phyloP scores from a whole-genome alignment of 2,888 invertebrate species.

The Morpho helenor region DNA sequence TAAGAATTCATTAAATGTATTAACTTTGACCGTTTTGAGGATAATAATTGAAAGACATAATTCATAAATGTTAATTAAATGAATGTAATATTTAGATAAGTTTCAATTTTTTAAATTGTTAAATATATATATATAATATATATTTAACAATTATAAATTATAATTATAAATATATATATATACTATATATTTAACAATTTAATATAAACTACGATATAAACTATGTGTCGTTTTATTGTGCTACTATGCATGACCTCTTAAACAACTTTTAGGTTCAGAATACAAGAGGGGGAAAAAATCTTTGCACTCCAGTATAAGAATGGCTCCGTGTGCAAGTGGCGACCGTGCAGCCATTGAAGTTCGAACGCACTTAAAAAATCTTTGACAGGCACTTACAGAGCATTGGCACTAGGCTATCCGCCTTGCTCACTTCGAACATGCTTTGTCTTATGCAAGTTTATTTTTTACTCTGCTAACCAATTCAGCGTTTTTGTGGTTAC shows the following conservation, averaged over 20 bases:
- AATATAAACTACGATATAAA: too few species aligned
- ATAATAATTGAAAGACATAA: too few species aligned
- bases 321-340: slow-evolving; percentile 68
- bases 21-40: too few species aligned
- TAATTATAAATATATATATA: too few species aligned
- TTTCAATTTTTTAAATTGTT: too few species aligned
- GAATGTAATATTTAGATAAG: too few species aligned
- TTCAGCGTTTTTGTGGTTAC: slow-evolving; percentile 8
- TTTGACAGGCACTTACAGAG: slow-evolving; percentile 59
- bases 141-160: too few species aligned
- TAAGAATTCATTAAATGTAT: too few species aligned
- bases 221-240: slow-evolving; percentile 14
- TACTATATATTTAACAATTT: too few species aligned
- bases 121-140: too few species aligned
- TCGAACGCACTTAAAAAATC: slow-evolving; percentile 68
- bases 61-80: too few species aligned
- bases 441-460: slow-evolving; percentile 35
- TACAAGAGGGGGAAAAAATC: slow-evolving; percentile 33
- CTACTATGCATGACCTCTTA: slow-evolving; percentile 22
- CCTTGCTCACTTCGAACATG: slow-evolving; percentile 30
- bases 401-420: slow-evolving; percentile 26
- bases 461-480: slow-evolving; percentile 16
- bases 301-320: slow-evolving; percentile 36
- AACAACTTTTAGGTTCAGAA: slow-evolving; percentile 21
- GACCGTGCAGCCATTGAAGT: slow-evolving; percentile 49